Conservation (phyloP, 1,140 invertebrate species). For the Psix sp. region DNA sequence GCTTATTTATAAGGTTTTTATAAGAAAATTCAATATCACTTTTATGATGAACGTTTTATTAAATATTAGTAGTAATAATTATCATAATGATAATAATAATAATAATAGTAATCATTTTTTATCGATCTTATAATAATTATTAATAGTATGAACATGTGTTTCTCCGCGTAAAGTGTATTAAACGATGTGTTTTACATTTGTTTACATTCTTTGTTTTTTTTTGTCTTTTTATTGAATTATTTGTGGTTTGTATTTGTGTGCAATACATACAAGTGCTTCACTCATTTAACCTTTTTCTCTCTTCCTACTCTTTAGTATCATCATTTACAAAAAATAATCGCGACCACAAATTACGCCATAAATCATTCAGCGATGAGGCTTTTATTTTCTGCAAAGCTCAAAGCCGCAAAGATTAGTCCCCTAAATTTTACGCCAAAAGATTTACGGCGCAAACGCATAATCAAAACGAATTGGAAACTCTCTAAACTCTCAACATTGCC, state of each 20-base stretch:
- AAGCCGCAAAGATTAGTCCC: constrained; percentile 8
- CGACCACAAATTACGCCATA: constrained; percentile 9
- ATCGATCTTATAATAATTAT: constrained; percentile 65
- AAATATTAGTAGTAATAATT: constrained; percentile 70
- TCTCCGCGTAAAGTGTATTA: constrained; percentile 57
- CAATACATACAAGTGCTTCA: constrained; percentile 54
- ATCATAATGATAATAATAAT: constrained; percentile 60
- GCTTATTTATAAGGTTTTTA: neutral
- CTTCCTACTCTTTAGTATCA: constrained; percentile 35
- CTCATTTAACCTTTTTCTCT: constrained; percentile 41
- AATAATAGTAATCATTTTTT: constrained; percentile 64
- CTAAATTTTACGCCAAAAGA: neutral
- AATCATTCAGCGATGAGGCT: constrained; percentile 4
- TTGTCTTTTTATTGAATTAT: constrained; percentile 53
- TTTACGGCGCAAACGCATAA: constrained; percentile 14
- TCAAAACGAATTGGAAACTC: constrained; percentile 31
- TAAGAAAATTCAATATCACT: neutral
- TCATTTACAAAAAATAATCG: constrained; percentile 32
- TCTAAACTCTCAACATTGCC: constrained; percentile 45
- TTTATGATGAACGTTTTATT: constrained; percentile 73
- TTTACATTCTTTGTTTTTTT: constrained; percentile 50
- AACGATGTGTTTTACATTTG: constrained; percentile 54
- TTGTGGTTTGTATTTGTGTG: constrained; percentile 53
- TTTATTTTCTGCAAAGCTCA: constrained; percentile 3
- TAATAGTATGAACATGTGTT: constrained; percentile 61